Evolutionary conservation across 2,797 vertebrate species (phyloP).

Genomic region (Gobio occitaniae): DNA sequence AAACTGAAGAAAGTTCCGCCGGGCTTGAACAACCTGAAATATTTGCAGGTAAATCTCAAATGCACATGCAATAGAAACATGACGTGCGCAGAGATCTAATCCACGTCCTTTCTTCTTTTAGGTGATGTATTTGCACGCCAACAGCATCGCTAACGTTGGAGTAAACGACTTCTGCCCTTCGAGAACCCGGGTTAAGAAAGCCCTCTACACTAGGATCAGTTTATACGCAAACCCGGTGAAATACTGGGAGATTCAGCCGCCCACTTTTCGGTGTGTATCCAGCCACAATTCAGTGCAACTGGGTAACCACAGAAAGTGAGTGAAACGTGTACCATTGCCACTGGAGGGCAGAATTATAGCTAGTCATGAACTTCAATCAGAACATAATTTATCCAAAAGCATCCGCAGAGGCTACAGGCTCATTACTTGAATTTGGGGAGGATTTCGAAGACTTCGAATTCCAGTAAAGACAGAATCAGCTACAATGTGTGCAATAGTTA

Average conservation of each 20-base stretch:
- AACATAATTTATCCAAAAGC: conserved; percentile 15
- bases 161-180: conserved; percentile 95
- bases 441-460: conserved; percentile 9
- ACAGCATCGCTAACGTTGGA: conserved; percentile 89
- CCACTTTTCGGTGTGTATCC: conserved; percentile 91
- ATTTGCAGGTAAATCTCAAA: conserved; percentile 85
- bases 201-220: conserved; percentile 90
- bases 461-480: conserved; percentile 33
- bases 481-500: conserved; percentile 41
- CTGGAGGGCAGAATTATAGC: conserved; percentile 50
- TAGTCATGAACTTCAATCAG: conserved; percentile 32
- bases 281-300: conserved; percentile 90
- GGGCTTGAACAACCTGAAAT: conserved; percentile 86
- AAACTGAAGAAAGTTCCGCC: conserved; percentile 91
- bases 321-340: conserved; percentile 25
- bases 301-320: conserved; percentile 87
- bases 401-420: conserved; percentile 13
- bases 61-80: too few species aligned
- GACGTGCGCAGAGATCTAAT: not conserved
- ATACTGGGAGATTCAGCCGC: conserved; percentile 93
- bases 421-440: conserved; percentile 52
- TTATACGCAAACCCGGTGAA: conserved; percentile 95
- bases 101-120: conserved; percentile 67
- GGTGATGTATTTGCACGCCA: conserved; percentile 94
- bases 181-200: conserved; percentile 84